A percentile compares a stretch with the other conserved stretches of the same genome.
These are phyloP conservation scores for Epinotia demarniana DNA, from an alignment of 2,888 invertebrate species.

Conservation along the genomic window DNA sequence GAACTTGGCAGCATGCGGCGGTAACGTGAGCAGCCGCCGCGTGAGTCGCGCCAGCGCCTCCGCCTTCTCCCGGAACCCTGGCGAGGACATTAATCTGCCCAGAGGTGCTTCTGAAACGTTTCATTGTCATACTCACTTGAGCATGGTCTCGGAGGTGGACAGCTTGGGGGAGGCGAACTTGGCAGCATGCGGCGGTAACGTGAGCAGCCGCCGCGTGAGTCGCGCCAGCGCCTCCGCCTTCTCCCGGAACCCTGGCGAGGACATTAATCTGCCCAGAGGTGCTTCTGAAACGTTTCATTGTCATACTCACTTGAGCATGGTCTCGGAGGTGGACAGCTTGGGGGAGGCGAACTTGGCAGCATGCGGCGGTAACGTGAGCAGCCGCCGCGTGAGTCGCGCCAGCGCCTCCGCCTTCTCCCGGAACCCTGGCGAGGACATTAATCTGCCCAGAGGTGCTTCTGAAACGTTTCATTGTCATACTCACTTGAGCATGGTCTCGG, in stretches of 20 bases:
- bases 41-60: not conserved
- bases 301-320: constrained; percentile 86
- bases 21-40: not conserved
- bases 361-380: not conserved
- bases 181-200: constrained; percentile 72
- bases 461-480: constrained; percentile 48
- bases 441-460: constrained; percentile 94
- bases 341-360: constrained; percentile 56
- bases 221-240: constrained; percentile 88
- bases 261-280: constrained; percentile 92
- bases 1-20: not conserved
- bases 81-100: constrained; percentile 90
- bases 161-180: constrained; percentile 71
- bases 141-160: constrained; percentile 90
- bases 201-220: constrained; percentile 86
- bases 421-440: constrained; percentile 85
- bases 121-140: constrained; percentile 75
- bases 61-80: constrained; percentile 62
- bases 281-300: constrained; percentile 82
- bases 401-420: not conserved
- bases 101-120: constrained; percentile 87
- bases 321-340: constrained; percentile 88
- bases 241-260: constrained; percentile 88
- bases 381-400: not conserved
- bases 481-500: constrained; percentile 89